Conservation (phyloP, 2,888 invertebrate species). For the Hypena proboscidalis region DNA sequence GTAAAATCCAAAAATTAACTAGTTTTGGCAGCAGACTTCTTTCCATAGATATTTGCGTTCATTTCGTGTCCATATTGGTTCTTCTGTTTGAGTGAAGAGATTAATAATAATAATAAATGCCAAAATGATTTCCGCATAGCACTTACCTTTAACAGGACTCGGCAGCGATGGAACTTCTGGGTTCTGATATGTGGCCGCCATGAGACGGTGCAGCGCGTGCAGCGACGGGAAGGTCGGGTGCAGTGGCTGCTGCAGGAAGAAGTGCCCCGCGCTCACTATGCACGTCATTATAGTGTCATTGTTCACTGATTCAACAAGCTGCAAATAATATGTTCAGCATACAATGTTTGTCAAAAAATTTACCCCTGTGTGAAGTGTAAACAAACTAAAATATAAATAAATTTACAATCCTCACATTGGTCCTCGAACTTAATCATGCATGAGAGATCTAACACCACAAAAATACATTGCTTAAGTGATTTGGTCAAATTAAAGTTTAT, state of each 20-base stretch:
- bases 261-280: conserved; percentile 93
- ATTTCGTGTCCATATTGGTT: neutral
- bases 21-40: no score
- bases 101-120: neutral
- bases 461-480: no score
- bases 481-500: no score
- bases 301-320: conserved; percentile 95
- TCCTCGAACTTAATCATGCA: no score
- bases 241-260: conserved; percentile 97
- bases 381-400: neutral
- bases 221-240: conserved; percentile 97
- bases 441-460: no score
- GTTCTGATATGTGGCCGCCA: conserved; percentile 93
- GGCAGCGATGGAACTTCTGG: conserved; percentile 93
- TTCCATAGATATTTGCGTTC: no score
- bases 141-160: conserved; percentile 89
- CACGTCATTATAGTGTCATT: conserved; percentile 97
- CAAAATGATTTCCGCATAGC: no score
- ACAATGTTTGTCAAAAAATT: conserved; percentile 39
- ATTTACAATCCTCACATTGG: no score
- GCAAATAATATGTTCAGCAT: conserved; percentile 78
- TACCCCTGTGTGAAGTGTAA: neutral
- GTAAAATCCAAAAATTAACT: no score
- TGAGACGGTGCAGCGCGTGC: conserved; percentile 91
- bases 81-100: neutral